These are phyloP conservation scores for Piaya cayana DNA, from an alignment of 2,113 vertebrate genomes.

Conservation along the genomic window DNA sequence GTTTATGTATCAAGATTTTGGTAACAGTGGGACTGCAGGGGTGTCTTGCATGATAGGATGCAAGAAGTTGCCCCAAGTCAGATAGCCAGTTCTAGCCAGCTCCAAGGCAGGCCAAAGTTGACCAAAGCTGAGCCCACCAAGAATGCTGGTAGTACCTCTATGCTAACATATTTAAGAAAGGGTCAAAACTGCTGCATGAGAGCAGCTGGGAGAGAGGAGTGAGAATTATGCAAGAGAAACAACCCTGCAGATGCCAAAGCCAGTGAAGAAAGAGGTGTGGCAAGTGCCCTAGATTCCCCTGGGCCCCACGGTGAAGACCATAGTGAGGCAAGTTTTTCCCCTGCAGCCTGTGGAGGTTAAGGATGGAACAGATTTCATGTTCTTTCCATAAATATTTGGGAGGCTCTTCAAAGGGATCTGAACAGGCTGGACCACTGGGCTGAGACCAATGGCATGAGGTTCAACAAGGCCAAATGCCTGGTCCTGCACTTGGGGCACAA, in stretches of 20 bases:
- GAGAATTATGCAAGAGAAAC: not conserved
- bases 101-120: fast-evolving
- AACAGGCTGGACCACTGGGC: no score
- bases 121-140: not conserved
- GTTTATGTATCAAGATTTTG: not conserved
- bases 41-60: not conserved
- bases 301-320: fast-evolving
- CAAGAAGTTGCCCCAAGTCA: not conserved
- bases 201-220: not conserved
- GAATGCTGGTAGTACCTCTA: not conserved
- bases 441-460: no score
- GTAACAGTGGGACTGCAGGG: not conserved
- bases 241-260: not conserved
- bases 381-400: not conserved
- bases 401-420: no score
- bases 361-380: not conserved
- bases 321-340: not conserved
- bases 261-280: not conserved
- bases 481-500: no score
- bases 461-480: no score
- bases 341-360: not conserved
- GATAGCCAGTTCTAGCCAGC: fast-evolving
- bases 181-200: no score
- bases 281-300: not conserved
- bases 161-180: not conserved